phyloP scores from a whole-genome alignment of 92 coral and sea anemone species.

The Siderastrea siderea region DNA sequence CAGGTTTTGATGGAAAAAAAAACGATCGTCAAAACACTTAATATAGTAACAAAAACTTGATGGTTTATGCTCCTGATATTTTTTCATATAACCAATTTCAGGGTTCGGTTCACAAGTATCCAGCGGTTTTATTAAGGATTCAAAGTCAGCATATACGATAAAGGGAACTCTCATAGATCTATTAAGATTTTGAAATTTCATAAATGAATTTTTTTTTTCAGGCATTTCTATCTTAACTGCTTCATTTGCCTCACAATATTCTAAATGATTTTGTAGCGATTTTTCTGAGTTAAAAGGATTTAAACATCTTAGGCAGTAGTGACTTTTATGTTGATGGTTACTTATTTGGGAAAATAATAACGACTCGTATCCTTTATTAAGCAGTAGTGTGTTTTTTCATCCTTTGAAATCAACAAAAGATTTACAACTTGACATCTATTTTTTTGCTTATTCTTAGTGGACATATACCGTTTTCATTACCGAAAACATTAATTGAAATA shows the following conservation, averaged over 20 bases:
- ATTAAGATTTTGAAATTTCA: neutral
- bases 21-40: conserved; percentile 16
- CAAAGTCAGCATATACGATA: conserved; percentile 42
- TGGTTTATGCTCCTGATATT: conserved; percentile 41
- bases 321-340: neutral
- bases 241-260: neutral
- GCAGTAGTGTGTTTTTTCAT: conserved; percentile 12
- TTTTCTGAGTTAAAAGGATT: neutral
- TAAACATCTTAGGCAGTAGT: neutral
- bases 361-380: neutral
- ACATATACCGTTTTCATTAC: conserved; percentile 27
- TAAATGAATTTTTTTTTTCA: neutral
- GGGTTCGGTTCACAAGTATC: neutral
- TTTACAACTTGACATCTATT: neutral
- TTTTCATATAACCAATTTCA: neutral
- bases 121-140: conserved; percentile 16
- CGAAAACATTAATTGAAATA: conserved; percentile 47
- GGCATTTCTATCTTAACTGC: conserved; percentile 9
- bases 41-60: conserved; percentile 27
- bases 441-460: conserved; percentile 35
- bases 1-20: neutral
- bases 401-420: neutral
- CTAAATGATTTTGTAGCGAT: neutral
- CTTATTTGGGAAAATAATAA: neutral
- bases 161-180: conserved; percentile 30